Base-by-base conservation (phyloP, 2,113 vertebrate genomes). In the Spermophilus dauricus region DNA sequence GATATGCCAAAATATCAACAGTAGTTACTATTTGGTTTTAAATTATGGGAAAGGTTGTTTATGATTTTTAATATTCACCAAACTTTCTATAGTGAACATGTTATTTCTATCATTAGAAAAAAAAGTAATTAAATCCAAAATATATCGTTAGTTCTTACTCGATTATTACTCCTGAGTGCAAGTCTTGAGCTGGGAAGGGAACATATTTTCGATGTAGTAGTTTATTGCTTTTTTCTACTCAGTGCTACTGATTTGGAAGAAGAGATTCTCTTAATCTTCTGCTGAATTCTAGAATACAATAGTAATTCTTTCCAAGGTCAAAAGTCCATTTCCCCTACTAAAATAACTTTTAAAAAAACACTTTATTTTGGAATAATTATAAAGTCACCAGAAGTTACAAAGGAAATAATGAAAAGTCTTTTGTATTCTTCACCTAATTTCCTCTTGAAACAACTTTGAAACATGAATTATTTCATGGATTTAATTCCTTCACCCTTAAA, bases 281-380 rank as follows among this genome's bases (percentile, higher is more conserved):
- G 51, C 45, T 58, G 94, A 87, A 92, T 75, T 85, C n/a, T 81
- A 70, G 20, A 87, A 48, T 11, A 80, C 51, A 88, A 78, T 34
- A 81, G 5, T 77, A 76, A 89, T 63, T 93, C 26, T 94, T 87
- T 76, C n/a, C n/a, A 87, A 83, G 39, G 39, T 65, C 81, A 90
- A 86, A 95, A 92, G 56, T 75, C 42, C 32, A 72, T 87, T 83
- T 89, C 91, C 12, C 28, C 58, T 78, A 82, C 16, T 39, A 73
- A 86, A 90, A 63, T 26, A 89, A 82, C 30, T 85, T 39, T 45
- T 1, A 9, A 45, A 45, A 70, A 80, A 73, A 65, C 8, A 20
- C 30, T 45, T 86, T 37, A 92, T n/a, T 90, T 87, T 69, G 42
- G 30, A 95, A 91, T 91, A 96, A 93, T 88, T 94, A 51, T 42